Evolutionary conservation across 2,888 invertebrate species (phyloP).

Genomic region (Ectemnius cavifrons): DNA sequence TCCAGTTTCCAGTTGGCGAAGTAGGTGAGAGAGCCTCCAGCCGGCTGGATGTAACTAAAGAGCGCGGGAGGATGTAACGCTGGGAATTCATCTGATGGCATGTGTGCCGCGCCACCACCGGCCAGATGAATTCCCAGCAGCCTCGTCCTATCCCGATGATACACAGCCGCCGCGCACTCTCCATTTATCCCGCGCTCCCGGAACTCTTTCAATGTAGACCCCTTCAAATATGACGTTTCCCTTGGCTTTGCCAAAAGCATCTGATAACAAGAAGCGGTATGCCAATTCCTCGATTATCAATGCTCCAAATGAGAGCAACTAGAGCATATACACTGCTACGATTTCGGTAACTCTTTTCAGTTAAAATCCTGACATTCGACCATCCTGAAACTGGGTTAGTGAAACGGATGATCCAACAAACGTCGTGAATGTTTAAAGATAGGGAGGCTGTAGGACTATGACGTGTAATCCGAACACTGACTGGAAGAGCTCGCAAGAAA

Average conservation of each 20-base stretch:
- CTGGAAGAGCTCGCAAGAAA: too few species aligned
- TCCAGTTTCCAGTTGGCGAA: conserved; percentile 55
- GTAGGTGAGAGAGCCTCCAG: conserved; percentile 27
- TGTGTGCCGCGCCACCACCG: not conserved
- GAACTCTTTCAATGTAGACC: not conserved
- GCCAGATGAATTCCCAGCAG: not conserved
- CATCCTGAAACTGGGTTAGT: not conserved
- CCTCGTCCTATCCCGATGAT: not conserved
- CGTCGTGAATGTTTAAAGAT: not conserved
- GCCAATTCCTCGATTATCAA: too few species aligned
- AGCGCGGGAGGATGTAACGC: too few species aligned
- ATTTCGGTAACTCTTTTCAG: not conserved
- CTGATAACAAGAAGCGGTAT: too few species aligned
- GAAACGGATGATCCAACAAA: not conserved
- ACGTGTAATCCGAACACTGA: not conserved
- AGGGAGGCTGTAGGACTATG: not conserved
- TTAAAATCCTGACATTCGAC: not conserved
- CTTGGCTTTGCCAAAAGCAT: not conserved
- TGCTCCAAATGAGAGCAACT: not conserved
- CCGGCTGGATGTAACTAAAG: too few species aligned
- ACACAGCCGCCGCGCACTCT: not conserved
- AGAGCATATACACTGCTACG: not conserved
- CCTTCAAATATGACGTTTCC: too few species aligned
- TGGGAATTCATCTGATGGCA: too few species aligned
- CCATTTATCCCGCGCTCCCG: not conserved